Base-by-base conservation (phyloP, 2,797 vertebrate species). In the Bothrops alternatus region DNA sequence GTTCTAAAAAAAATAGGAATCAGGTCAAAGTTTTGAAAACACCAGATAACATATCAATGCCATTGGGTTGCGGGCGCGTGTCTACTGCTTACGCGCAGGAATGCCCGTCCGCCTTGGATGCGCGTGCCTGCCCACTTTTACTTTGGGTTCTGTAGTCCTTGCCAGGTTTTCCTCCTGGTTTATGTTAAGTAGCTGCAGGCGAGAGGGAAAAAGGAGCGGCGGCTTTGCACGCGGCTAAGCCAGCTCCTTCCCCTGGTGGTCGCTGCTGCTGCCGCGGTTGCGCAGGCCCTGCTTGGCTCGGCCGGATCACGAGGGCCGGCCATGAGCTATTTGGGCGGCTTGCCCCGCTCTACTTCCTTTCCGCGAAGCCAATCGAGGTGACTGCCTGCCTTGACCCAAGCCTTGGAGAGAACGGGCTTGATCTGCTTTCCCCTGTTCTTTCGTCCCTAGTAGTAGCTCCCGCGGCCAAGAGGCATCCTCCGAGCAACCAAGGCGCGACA, bases 201-300 rank as follows among this genome's bases (percentile, higher is more conserved):
- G 18, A 57, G 14, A 0, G 87, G 90, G 3, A 28, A 56, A 69
- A 86, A 92, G 58, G 61, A 88, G 82, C 69, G 73, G 91, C 91
- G 88, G 60, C 90, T 47, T 90, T 7, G 56, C 92, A 93, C 86
- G 92, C 47, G 86, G 65, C 86, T 7, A 8, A n/a, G 25, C 86
- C 28, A 28, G 42, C 42, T 88, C 69, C 73, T 13, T 42, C 56
- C 55, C 3, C 42, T 28, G 12, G 23, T 42, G 3, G 65, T 25
- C 18, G 53, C 26, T 47, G 28, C 47, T 20, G 50, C 47, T 20
- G 12, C 58, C 47, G 58, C 47, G 42, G 32, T 6, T 25, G 4
- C 60, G 57, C 78, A n/a, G 12, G 88, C 47, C 42, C 25, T 7
- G 0, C 20, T n/a, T 0, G 0, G 0, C 32, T 6, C n/a, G 3